Percentiles rank a stretch among this genome's conserved stretches.
Conservation (phyloP, 2,888 invertebrate species). For the Monochamus alternatus region DNA sequence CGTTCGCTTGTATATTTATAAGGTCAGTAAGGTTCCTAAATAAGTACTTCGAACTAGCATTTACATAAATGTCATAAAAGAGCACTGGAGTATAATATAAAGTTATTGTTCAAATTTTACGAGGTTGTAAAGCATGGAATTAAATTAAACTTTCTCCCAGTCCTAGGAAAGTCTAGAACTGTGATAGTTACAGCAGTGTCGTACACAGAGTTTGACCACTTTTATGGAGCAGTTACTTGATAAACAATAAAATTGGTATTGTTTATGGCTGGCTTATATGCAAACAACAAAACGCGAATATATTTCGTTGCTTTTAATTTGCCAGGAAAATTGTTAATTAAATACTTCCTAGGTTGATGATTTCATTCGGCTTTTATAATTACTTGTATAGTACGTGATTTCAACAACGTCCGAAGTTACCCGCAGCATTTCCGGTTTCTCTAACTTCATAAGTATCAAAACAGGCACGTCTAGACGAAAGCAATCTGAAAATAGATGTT, state of each 20-base stretch:
- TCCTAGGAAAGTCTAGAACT: conserved; percentile 11
- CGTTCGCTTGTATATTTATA: not conserved
- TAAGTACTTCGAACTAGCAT: not conserved
- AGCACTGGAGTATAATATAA: conserved; percentile 7
- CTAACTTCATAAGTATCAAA: too few species aligned
- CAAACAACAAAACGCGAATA: not conserved
- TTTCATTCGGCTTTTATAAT: too few species aligned
- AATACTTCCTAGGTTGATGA: too few species aligned
- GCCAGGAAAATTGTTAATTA: too few species aligned
- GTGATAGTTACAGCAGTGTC: not conserved
- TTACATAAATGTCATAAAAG: conserved; percentile 12
- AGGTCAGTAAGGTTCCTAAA: not conserved
- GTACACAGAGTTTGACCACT: not conserved
- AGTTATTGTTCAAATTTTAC: conserved; percentile 27
- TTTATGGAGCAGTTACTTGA: not conserved
- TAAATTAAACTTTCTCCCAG: conserved; percentile 25
- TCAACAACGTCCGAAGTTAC: too few species aligned
- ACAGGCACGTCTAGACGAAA: too few species aligned
- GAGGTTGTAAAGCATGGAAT: conserved; percentile 12
- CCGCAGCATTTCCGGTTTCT: too few species aligned
- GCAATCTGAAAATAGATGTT: too few species aligned
- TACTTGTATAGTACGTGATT: too few species aligned
- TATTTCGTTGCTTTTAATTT: not conserved
- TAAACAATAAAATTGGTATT: not conserved
- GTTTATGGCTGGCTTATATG: not conserved